These are phyloP conservation scores for Fregetta grallaria DNA, from an alignment of 2,113 vertebrate species.

Conservation along the genomic window DNA sequence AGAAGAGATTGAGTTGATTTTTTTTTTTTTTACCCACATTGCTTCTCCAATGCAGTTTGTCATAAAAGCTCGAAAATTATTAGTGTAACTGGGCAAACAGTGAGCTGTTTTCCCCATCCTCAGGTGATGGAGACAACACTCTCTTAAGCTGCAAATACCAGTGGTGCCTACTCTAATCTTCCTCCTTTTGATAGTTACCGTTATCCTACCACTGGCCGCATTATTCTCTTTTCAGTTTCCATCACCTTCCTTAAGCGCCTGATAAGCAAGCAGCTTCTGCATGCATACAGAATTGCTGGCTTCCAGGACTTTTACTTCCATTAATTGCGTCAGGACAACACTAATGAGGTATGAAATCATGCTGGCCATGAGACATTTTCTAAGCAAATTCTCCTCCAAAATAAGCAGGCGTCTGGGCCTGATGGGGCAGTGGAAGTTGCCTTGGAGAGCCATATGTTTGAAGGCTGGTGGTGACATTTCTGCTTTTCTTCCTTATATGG, in stretches of 20 bases:
- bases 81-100: neutral
- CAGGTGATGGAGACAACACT: neutral
- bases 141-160: neutral
- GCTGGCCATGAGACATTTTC: neutral
- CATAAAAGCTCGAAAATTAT: neutral
- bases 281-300: neutral
- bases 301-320: slow-evolving; percentile 41
- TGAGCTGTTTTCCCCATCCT: neutral
- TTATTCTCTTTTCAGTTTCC: neutral
- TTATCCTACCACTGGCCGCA: neutral
- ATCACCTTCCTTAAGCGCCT: neutral
- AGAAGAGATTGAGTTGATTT: neutral
- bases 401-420: slow-evolving; percentile 14
- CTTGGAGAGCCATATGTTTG: slow-evolving; percentile 36
- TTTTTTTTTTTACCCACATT: neutral
- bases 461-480: slow-evolving; percentile 17
- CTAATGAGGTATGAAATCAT: slow-evolving; percentile 47
- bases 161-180: neutral
- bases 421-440: slow-evolving; percentile 26
- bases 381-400: slow-evolving; percentile 40
- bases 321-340: slow-evolving; percentile 6
- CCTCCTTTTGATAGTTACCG: neutral
- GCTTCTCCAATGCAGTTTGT: neutral
- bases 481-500: slow-evolving; percentile 36
- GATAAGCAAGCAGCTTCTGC: neutral